These are phyloP conservation scores for Sylvia atricapilla DNA, from an alignment of 2,113 vertebrate genomes.

Conservation along the genomic window DNA sequence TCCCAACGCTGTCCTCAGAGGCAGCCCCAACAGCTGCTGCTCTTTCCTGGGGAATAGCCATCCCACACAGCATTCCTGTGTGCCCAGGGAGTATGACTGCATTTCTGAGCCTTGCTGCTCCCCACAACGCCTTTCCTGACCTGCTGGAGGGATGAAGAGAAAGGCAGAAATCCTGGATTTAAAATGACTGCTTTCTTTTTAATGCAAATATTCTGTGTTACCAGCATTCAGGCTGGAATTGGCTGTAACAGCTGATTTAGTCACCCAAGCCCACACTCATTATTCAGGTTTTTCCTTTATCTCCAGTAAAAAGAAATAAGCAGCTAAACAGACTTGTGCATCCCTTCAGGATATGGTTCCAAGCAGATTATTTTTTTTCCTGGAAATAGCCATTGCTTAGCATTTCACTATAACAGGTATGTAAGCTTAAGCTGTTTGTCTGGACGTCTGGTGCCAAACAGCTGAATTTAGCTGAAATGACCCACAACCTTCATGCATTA, in stretches of 20 bases:
- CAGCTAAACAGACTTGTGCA: background rate
- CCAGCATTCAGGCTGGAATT: background rate
- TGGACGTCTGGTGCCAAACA: background rate
- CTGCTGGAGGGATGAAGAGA: background rate
- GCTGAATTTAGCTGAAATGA: background rate
- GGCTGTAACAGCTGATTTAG: background rate
- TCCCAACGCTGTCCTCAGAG: background rate
- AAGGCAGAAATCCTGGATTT: background rate
- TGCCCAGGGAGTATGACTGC: background rate
- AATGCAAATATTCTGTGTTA: background rate
- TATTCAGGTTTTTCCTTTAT: background rate
- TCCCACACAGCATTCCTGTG: background rate
- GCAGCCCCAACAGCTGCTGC: background rate
- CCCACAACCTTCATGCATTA: background rate
- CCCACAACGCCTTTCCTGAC: background rate
- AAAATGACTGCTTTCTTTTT: background rate
- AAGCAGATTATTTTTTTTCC: background rate
- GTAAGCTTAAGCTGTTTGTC: background rate
- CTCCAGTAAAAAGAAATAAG: background rate
- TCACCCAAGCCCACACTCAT: background rate
- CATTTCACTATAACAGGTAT: background rate
- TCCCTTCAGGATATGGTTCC: background rate
- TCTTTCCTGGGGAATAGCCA: background rate
- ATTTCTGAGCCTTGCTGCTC: background rate
- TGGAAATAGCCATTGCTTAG: background rate